These are phyloP conservation scores for Gulo gulo DNA, from an alignment of 2,113 vertebrate species.

Conservation along the genomic window DNA sequence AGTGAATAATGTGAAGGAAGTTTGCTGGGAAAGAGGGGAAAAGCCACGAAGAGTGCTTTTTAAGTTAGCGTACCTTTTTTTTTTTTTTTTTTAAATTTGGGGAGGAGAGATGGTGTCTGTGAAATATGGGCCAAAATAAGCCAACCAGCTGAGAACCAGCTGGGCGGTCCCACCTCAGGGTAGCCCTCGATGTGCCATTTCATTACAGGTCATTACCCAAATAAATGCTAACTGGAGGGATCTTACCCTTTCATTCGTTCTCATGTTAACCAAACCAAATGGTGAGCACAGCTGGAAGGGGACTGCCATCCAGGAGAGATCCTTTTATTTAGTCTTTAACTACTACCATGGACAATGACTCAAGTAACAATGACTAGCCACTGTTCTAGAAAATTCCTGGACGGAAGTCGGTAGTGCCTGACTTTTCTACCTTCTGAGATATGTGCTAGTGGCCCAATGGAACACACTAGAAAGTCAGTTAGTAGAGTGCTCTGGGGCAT, in stretches of 20 bases:
- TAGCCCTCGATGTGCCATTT: background rate
- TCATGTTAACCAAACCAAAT: background rate
- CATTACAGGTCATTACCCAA: constrained; percentile 22
- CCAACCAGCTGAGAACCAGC: background rate
- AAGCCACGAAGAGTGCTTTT: background rate
- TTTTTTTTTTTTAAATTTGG: background rate
- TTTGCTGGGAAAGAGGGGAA: background rate
- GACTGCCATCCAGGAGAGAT: background rate
- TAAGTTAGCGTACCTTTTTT: background rate
- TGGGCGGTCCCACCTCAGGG: background rate
- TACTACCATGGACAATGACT: background rate
- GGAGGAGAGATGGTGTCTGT: background rate
- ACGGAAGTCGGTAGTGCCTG: background rate
- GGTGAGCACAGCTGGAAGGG: background rate
- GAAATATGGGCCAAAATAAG: background rate
- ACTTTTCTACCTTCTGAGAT: background rate
- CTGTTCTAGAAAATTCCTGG: constrained; percentile 23
- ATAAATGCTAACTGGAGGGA: background rate
- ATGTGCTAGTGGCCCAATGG: background rate
- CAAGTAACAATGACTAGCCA: background rate
- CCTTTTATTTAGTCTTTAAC: background rate
- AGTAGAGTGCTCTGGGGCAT: background rate
- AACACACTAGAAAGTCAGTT: background rate
- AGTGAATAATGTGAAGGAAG: background rate
- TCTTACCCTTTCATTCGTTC: background rate